Base-by-base conservation (phyloP, 1,140 invertebrate species). In the Microplitis demolitor region DNA sequence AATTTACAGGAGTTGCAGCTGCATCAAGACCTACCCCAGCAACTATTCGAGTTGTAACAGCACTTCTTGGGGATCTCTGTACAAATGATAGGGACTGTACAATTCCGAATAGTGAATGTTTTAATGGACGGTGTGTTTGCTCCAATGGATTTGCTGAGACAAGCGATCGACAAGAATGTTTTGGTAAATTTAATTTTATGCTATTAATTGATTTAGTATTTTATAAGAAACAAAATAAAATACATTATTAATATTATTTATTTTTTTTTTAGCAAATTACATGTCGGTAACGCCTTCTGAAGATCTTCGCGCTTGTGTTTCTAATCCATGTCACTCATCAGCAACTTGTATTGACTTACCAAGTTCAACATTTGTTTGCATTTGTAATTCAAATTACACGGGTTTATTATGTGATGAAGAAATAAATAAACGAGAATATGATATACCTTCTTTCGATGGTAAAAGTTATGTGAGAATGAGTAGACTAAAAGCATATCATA, bases 401-500 rank as follows among this genome's bases (percentile, higher is more conserved):
- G 95, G 95, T 37, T 82, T 88, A 63, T 88, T 91, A 76, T 93
- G 91, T 81, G 91, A 93, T 87, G 86, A 87, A 81, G 88, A 89
- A 81, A 86, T 90, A 72, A 85, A 89, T 76, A 86, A 87, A 63
- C 83, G 88, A 77, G 90, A 91, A 78, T 92, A 92, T 80, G 90
- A 93, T 74, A 89, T 90, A 68, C 91, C 92, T 16, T 92, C 92
- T 24, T 93, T 94, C 84, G 90, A 92, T 80, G 92, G 92, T 11
- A 90, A 89, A 74, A 92, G 92, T 70, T 93, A 91, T 82, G 91
- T 93, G 63, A 88, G 91, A 74, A 88, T 95, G 78, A 92, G 91
- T 79, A 90, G 92, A 73, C 88, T 95, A 66, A 94, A 95, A 83
- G 94, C 94, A 73, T 95, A 95, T 85, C 92, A 94, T 80, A 94